phyloP scores from a whole-genome alignment of 2,888 invertebrate genomes.

The Sminthurinus aureus region DNA sequence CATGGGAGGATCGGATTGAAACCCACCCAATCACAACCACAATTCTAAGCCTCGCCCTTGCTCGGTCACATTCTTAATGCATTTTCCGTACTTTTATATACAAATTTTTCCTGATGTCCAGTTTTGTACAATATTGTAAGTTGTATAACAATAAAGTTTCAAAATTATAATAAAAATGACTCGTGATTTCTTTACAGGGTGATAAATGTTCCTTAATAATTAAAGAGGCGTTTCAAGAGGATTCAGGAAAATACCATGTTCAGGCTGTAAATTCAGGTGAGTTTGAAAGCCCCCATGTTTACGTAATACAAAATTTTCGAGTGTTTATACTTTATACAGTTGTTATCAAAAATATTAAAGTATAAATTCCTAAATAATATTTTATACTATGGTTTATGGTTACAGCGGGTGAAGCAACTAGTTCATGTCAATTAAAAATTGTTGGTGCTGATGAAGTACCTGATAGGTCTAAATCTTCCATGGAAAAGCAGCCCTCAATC shows the following conservation, averaged over 20 bases:
- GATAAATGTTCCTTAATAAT: conserved; percentile 79
- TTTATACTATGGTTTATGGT: too few species aligned
- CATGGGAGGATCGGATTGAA: too few species aligned
- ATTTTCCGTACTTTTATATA: too few species aligned
- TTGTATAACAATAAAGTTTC: not conserved
- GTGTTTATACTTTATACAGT: not conserved
- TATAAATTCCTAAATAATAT: too few species aligned
- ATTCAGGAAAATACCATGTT: conserved; percentile 80
- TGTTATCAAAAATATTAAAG: not conserved
- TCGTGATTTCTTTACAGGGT: conserved; percentile 67
- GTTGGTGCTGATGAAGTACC: not conserved
- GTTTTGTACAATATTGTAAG: too few species aligned
- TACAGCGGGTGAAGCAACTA: not conserved
- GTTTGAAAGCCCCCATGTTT: too few species aligned
- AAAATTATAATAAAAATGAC: not conserved
- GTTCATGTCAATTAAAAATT: not conserved
- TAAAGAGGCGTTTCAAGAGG: conserved; percentile 76
- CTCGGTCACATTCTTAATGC: too few species aligned
- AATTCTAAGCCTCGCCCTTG: too few species aligned
- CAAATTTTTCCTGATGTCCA: too few species aligned
- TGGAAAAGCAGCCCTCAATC: not conserved
- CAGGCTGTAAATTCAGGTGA: conserved; percentile 76
- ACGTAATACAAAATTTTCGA: too few species aligned
- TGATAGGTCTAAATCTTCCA: too few species aligned
- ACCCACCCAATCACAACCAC: too few species aligned